A percentile compares a stretch with the other conserved stretches of the same genome.
phyloP scores from a whole-genome alignment of 2,888 invertebrate genomes.

The Calliopum simillimum region DNA sequence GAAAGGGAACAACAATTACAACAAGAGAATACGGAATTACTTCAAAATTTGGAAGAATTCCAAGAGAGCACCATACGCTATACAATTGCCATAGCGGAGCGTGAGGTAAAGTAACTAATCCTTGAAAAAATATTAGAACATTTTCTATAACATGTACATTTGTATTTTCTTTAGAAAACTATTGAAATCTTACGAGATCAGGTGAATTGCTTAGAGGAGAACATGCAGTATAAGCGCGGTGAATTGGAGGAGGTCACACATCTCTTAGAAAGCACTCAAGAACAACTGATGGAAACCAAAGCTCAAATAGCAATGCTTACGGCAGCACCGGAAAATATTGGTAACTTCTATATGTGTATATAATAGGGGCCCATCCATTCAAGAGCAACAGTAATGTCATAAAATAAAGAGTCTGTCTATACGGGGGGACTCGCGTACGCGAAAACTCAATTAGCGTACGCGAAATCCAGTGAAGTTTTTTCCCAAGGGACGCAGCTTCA shows the following conservation, averaged over 20 bases:
- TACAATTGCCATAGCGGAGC: conserved; percentile 58
- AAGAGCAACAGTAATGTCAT: no score
- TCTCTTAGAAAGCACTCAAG: conserved; percentile 63
- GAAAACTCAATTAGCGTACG: no score
- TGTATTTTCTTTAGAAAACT: conserved; percentile 53
- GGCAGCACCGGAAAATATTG: conserved; percentile 55
- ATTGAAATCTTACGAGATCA: conserved; percentile 63
- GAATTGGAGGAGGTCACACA: conserved; percentile 63
- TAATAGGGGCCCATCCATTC: no score
- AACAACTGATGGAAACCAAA: conserved; percentile 62
- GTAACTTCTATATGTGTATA: conserved; percentile 47
- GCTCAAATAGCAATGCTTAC: conserved; percentile 59
- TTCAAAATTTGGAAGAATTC: conserved; percentile 58
- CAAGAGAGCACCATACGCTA: conserved; percentile 53
- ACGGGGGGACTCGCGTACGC: no score
- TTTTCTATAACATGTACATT: neutral
- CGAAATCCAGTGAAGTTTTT: no score
- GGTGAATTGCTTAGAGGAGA: conserved; percentile 62
- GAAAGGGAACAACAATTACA: conserved; percentile 49
- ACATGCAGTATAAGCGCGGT: conserved; percentile 60
- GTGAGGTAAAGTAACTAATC: conserved; percentile 54
- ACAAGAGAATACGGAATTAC: conserved; percentile 58
- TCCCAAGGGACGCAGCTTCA: no score
- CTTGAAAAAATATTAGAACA: neutral
- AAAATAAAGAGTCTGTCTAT: no score